Conservation (phyloP, 2,797 vertebrate species). For the Helarctos malayanus region DNA sequence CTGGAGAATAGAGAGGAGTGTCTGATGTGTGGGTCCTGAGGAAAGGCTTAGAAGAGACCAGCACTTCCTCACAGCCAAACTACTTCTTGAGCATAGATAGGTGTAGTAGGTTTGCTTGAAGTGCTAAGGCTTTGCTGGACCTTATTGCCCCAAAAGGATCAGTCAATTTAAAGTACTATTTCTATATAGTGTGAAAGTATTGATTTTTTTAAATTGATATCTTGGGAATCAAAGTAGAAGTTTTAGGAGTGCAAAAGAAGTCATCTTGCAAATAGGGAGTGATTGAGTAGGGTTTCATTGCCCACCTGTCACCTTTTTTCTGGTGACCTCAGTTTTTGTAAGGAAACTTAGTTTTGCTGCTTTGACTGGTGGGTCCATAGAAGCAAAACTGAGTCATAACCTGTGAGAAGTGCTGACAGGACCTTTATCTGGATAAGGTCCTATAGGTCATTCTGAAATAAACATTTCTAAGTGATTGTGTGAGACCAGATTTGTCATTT, state of each 20-base stretch:
- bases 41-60: background rate
- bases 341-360: conserved; percentile 53
- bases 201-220: conserved; percentile 32
- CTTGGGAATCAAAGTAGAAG: conserved; percentile 41
- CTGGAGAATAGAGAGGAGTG: conserved; percentile 98
- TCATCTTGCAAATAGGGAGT: background rate
- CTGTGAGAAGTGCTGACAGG: background rate
- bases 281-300: background rate
- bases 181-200: conserved; percentile 30
- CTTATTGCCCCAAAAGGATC: conserved; percentile 13
- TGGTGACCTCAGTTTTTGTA: conserved; percentile 55
- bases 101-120: background rate
- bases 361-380: conserved; percentile 41
- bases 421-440: conserved; percentile 50
- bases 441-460: conserved; percentile 74
- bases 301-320: conserved; percentile 24
- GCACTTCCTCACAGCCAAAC: background rate
- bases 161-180: conserved; percentile 62
- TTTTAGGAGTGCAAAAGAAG: conserved; percentile 52
- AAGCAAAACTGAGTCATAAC: conserved; percentile 53
- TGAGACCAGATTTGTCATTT: conserved; percentile 68
- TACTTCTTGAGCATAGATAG: background rate
- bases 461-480: conserved; percentile 68
- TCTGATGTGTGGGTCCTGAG: conserved; percentile 97
- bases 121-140: conserved; percentile 42